Evolutionary conservation across 2,797 vertebrate species (phyloP).

Genomic region (Hybognathus amarus): DNA sequence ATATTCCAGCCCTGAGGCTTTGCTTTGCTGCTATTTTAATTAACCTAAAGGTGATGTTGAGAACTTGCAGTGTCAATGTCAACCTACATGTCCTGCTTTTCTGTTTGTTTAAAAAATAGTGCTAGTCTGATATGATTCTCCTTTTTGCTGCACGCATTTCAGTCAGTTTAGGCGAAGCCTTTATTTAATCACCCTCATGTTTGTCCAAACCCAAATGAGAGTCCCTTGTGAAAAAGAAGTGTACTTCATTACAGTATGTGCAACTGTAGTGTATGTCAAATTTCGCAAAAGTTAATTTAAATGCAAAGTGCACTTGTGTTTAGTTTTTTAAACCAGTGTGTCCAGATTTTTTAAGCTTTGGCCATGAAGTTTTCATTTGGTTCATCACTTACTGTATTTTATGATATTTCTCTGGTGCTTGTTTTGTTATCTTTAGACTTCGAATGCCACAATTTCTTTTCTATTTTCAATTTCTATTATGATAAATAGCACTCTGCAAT

Average conservation of each 20-base stretch:
- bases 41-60: constrained; percentile 25
- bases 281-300: background rate
- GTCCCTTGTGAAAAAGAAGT: background rate
- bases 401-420: background rate
- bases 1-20: background rate
- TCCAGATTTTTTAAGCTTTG: background rate
- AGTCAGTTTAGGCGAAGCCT: background rate
- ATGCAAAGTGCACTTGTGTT: background rate
- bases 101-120: constrained; percentile 8
- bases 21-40: background rate
- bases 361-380: background rate
- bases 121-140: background rate
- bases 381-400: background rate
- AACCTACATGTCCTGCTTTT: background rate
- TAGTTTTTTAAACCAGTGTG: background rate
- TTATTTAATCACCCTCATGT: background rate
- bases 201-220: background rate
- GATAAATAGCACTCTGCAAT: background rate
- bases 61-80: background rate
- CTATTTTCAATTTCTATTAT: too few relatives aligned
- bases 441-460: background rate
- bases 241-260: background rate
- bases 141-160: background rate
- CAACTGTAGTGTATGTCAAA: background rate
- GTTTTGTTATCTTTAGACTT: background rate